Evolutionary conservation across 2,888 invertebrate species (phyloP).

Genomic region (Xestoiulus laeticollis): DNA sequence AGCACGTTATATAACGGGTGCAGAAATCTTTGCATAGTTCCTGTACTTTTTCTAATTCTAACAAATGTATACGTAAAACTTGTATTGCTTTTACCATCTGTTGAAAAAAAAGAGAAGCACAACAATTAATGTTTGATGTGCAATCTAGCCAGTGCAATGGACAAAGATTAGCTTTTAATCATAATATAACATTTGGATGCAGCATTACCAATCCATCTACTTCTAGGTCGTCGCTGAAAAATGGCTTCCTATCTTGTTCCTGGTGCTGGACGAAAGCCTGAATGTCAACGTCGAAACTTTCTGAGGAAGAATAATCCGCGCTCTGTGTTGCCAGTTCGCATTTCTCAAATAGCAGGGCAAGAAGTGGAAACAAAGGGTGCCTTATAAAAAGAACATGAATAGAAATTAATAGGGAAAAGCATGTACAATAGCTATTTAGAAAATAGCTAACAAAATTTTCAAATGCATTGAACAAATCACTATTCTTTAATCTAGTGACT

Average conservation of each 20-base stretch:
- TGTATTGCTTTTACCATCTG: constrained; percentile 89
- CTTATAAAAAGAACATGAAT: constrained; percentile 65
- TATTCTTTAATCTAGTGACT: too few relatives aligned
- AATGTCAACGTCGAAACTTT: constrained; percentile 91
- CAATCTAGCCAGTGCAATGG: background rate
- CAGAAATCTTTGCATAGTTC: constrained; percentile 95
- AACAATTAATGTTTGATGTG: background rate
- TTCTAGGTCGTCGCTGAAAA: constrained; percentile 90
- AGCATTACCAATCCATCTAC: constrained; percentile 84
- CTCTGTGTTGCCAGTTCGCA: constrained; percentile 96
- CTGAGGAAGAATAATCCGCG: constrained; percentile 82
- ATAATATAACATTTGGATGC: background rate
- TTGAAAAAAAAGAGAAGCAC: constrained; percentile 44
- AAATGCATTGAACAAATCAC: too few relatives aligned
- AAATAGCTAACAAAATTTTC: too few relatives aligned
- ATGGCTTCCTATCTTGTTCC: constrained; percentile 83
- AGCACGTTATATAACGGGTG: constrained; percentile 86
- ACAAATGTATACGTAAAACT: constrained; percentile 88
- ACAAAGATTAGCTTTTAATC: background rate
- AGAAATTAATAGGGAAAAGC: background rate
- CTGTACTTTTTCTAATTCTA: constrained; percentile 93
- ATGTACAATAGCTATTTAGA: too few relatives aligned
- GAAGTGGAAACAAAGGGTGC: constrained; percentile 92
- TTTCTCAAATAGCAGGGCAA: constrained; percentile 91
- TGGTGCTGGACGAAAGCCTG: constrained; percentile 90